Conservation (phyloP, 2,113 vertebrate species). For the Gymnarchus niloticus region DNA sequence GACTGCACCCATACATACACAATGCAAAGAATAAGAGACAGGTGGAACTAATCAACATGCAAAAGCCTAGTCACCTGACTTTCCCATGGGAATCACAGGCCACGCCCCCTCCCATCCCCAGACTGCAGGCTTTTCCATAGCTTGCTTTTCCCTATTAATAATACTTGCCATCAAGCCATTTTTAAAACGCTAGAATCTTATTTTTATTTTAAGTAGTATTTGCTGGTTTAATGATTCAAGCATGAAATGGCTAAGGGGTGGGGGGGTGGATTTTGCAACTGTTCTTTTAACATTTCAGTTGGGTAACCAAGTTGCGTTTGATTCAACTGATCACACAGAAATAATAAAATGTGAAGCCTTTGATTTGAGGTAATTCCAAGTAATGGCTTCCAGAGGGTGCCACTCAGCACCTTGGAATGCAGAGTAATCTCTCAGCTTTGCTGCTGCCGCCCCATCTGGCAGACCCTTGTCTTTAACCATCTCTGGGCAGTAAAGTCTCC, state of each 20-base stretch:
- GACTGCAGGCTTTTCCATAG: not conserved
- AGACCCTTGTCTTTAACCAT: constrained; percentile 33
- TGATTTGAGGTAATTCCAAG: constrained; percentile 59
- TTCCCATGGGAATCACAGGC: not conserved
- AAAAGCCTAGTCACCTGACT: not conserved
- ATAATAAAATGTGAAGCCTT: constrained; percentile 50
- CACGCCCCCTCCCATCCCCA: not conserved
- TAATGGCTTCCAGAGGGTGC: constrained; percentile 57
- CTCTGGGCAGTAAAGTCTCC: constrained; percentile 28
- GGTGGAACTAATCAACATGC: not conserved
- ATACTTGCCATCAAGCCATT: not conserved
- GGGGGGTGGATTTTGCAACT: not conserved
- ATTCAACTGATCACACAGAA: constrained; percentile 47
- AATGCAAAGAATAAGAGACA: not conserved
- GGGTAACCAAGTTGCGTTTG: constrained; percentile 25
- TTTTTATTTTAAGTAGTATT: not conserved
- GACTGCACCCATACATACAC: not conserved
- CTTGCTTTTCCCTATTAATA: not conserved
- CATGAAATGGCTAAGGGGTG: not conserved
- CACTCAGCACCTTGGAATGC: constrained; percentile 46
- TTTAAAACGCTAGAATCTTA: not conserved
- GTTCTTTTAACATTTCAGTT: constrained; percentile 34
- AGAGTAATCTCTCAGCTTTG: constrained; percentile 48
- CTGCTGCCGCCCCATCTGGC: constrained; percentile 38
- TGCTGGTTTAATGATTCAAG: not conserved